These are phyloP conservation scores for Phania funesta DNA, from an alignment of 2,888 invertebrate genomes.

Conservation along the genomic window DNA sequence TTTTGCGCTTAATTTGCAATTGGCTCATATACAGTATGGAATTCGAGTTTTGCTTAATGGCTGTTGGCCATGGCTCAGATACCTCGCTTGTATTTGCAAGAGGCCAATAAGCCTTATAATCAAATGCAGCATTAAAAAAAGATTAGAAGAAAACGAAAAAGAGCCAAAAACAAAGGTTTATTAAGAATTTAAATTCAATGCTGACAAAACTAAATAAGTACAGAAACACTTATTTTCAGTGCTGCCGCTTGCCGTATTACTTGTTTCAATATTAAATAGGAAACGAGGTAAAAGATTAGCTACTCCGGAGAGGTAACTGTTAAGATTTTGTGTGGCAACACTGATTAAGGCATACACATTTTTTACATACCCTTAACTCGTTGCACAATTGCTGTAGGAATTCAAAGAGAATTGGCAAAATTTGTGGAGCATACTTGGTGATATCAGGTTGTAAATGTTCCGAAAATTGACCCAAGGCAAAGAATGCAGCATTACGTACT, in stretches of 20 bases:
- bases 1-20: slow-evolving; percentile 78
- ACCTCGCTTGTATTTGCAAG: slow-evolving; percentile 54
- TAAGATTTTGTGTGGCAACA: slow-evolving; percentile 35
- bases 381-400: slow-evolving; percentile 84
- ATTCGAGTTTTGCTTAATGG: slow-evolving; percentile 70
- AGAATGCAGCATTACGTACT: slow-evolving; percentile 88
- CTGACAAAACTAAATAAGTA: slow-evolving; percentile 14
- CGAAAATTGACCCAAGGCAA: slow-evolving; percentile 90
- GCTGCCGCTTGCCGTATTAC: slow-evolving; percentile 1
- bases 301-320: not conserved
- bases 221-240: slow-evolving; percentile 31
- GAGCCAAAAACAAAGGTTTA: slow-evolving; percentile 53
- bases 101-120: slow-evolving; percentile 60
- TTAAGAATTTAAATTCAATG: slow-evolving; percentile 40
- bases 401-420: slow-evolving; percentile 87
- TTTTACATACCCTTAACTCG: slow-evolving; percentile 81
- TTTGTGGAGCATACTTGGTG: slow-evolving; percentile 85
- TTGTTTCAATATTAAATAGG: not conserved
- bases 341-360: slow-evolving; percentile 60
- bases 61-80: slow-evolving; percentile 69
- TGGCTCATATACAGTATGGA: slow-evolving; percentile 76
- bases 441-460: slow-evolving; percentile 91
- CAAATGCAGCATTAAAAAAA: slow-evolving; percentile 60
- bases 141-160: slow-evolving; percentile 57
- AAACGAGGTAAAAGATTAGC: not conserved